Percentiles rank a stretch among this genome's conserved stretches.
These are phyloP conservation scores for Heliopora coerulea DNA, from an alignment of 92 coral and sea anemone genomes.

Conservation along the genomic window DNA sequence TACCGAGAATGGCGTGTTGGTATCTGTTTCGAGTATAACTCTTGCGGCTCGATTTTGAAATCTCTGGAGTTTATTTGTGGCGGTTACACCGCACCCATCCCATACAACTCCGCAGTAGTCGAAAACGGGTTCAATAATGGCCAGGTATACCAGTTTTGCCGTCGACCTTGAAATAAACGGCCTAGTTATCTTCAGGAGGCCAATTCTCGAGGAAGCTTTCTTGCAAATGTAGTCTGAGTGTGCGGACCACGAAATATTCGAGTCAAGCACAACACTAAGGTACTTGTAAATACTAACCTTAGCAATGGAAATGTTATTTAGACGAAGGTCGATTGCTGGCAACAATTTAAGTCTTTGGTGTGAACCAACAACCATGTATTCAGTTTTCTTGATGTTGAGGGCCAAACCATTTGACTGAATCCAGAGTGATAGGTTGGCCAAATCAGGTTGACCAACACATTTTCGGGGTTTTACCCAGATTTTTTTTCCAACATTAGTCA, in stretches of 20 bases:
- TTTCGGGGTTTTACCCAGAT: no score
- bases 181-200: slow-evolving; percentile 47
- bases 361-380: slow-evolving; percentile 37
- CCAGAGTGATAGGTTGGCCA: slow-evolving; percentile 23
- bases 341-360: slow-evolving; percentile 15
- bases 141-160: slow-evolving; percentile 27
- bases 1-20: slow-evolving; percentile 27
- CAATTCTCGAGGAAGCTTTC: slow-evolving; percentile 51
- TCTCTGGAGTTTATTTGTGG: slow-evolving; percentile 35
- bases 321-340: slow-evolving; percentile 15
- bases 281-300: slow-evolving; percentile 33
- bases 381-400: slow-evolving; percentile 25
- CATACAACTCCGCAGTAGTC: slow-evolving; percentile 46
- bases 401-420: slow-evolving; percentile 32
- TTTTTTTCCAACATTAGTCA: no score
- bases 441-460: no score
- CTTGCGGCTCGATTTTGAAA: no score
- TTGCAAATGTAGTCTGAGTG: slow-evolving; percentile 42
- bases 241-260: slow-evolving; percentile 26
- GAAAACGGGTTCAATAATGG: slow-evolving; percentile 41
- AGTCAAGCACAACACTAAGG: slow-evolving; percentile 33
- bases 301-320: slow-evolving; percentile 6
- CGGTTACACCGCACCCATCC: slow-evolving; percentile 41
- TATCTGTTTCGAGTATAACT: slow-evolving; percentile 40
- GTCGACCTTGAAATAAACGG: slow-evolving; percentile 45